phyloP scores from a whole-genome alignment of 2,113 vertebrate genomes.

The Dasyurus viverrinus region DNA sequence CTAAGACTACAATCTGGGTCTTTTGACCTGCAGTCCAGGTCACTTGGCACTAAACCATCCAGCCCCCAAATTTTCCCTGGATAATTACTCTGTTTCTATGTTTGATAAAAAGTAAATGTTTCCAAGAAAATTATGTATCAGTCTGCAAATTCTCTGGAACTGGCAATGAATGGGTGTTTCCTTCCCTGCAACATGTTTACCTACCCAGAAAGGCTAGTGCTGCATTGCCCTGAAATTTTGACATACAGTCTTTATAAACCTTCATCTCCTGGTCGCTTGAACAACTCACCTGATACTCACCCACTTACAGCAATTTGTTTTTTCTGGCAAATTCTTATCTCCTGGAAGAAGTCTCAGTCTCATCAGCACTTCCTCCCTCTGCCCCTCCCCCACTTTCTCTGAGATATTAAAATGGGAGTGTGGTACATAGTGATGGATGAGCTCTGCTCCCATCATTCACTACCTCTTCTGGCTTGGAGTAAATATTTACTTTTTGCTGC shows the following conservation, averaged over 20 bases:
- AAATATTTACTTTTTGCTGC: conserved; percentile 77
- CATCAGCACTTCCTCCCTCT: conserved; percentile 24
- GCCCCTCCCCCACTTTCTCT: conserved; percentile 6
- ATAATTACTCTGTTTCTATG: not conserved
- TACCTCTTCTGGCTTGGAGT: conserved; percentile 59
- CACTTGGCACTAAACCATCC: not conserved
- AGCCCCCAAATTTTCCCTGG: not conserved
- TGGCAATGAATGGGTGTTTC: not conserved
- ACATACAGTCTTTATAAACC: conserved; percentile 1
- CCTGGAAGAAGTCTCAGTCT: conserved; percentile 9
- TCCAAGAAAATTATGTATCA: not conserved
- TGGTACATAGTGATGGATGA: conserved; percentile 58
- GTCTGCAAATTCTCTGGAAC: not conserved
- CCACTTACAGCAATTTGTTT: not conserved
- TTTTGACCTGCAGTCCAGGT: not conserved
- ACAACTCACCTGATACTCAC: conserved; percentile 33
- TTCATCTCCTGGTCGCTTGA: not conserved
- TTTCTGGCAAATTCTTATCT: conserved; percentile 57
- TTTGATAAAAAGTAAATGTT: not conserved
- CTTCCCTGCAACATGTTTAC: not conserved
- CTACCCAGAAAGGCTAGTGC: not conserved
- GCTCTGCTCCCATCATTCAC: conserved; percentile 51
- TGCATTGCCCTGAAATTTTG: not conserved
- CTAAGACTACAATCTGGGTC: not conserved
- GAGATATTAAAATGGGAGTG: conserved; percentile 64